Conservation (phyloP, 2,113 vertebrate species). For the Vulpes ferrilata region DNA sequence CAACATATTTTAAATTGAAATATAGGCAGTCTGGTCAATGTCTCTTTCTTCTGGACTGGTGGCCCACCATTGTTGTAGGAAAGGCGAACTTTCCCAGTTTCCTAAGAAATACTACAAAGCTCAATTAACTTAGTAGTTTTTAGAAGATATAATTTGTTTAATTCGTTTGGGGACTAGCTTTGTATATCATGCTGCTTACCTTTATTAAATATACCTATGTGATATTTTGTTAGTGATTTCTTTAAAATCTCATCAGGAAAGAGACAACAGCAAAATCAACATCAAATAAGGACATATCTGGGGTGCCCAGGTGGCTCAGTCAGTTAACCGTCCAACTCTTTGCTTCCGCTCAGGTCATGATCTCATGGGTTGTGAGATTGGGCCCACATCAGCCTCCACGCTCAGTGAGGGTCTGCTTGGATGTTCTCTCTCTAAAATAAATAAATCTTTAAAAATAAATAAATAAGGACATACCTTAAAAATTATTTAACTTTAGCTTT, state of each 20-base stretch:
- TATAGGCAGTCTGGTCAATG: background rate
- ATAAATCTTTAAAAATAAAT: background rate
- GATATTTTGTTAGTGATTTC: background rate
- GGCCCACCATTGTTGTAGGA: background rate
- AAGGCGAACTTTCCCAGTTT: background rate
- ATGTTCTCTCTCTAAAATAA: background rate
- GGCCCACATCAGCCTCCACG: background rate
- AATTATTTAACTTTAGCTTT: slow-evolving; percentile 9
- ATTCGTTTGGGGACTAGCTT: background rate
- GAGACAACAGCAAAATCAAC: background rate
- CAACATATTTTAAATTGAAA: slow-evolving; percentile 16
- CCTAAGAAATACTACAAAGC: background rate
- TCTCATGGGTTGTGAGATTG: background rate
- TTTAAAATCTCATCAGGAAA: background rate
- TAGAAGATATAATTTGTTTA: background rate
- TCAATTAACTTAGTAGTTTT: background rate
- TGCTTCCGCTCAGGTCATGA: background rate
- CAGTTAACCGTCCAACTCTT: background rate
- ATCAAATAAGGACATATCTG: background rate
- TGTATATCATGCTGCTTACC: background rate
- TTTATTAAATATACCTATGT: background rate
- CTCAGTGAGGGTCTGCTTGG: background rate
- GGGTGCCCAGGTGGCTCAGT: background rate
- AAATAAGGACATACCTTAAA: background rate
- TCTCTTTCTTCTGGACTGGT: background rate